Evolutionary conservation across 1,140 invertebrate species (phyloP), one percentile per base, ranked within the genome.

Genomic region (Rhagoletis pomonella): DNA sequence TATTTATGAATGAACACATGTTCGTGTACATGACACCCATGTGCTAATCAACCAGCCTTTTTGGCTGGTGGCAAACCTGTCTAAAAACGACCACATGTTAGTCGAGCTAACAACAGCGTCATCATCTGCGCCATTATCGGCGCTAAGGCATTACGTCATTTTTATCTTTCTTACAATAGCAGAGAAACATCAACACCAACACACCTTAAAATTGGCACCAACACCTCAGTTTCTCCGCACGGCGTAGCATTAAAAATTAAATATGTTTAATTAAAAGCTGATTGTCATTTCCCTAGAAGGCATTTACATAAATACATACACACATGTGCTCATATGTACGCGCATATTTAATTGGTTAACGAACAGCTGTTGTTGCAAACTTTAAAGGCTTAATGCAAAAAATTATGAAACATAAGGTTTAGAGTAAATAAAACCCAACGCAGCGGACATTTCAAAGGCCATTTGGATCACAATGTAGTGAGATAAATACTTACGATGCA

Each of bases 201-300:
- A 42, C 42, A n/a, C 1, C 44, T 12, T 42, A 5, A 47, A 47
- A 9, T 12, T 73, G 39, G 47, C 69, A 73, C 42, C 2, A 81
- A 58, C 73, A 81, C 9, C 19, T 81, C 17, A 58, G 50, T 81
- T 10, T 50, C 73, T 55, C 19, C 19, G 5, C 47, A 5, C 12
- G 42, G 73, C 19, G 73, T 81, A 47, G 7, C 14, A 47, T 19
- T n/a, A 81, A 81, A 47, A 81, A 81, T 81, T n/a, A 81, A 81
- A 81, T 81, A 81, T 55, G 47, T 12, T 55, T 81, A 19, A n/a
- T 29, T 3, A 42, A 81, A 29, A 19, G n/a, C n/a, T 81, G 73
- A 81, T 55, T 81, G 73, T 81, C n/a, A 81, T 12, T 81, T 81
- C 73, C 73, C 47, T 81, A 81, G 47, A 81, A 81, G 73, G 47